phyloP scores from a whole-genome alignment of 2,888 invertebrate species.

The Drosophila phalerata region DNA sequence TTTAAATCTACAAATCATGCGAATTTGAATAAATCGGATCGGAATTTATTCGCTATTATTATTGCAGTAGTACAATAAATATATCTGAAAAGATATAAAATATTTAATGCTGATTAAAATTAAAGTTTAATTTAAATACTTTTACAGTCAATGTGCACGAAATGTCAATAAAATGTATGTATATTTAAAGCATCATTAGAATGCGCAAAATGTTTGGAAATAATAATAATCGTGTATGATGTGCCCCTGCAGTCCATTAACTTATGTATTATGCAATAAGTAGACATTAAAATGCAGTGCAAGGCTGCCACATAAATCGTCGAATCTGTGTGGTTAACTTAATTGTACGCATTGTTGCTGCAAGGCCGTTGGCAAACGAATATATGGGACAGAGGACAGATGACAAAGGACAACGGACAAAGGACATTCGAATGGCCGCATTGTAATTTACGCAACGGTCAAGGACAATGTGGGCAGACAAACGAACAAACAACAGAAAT shows the following conservation, averaged over 20 bases:
- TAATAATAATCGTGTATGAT: slow-evolving; percentile 36
- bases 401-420: slow-evolving; percentile 34
- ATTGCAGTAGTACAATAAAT: neutral
- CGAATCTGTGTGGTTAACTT: slow-evolving; percentile 54
- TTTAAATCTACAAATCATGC: too few relatives aligned
- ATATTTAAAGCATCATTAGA: slow-evolving; percentile 49
- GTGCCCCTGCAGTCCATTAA: slow-evolving; percentile 35
- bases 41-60: neutral
- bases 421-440: slow-evolving; percentile 52
- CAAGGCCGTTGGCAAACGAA: slow-evolving; percentile 29
- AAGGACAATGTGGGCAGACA: slow-evolving; percentile 50
- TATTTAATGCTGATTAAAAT: slow-evolving; percentile 7
- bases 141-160: slow-evolving; percentile 8
- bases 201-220: slow-evolving; percentile 55
- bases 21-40: neutral
- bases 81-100: neutral
- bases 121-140: slow-evolving; percentile 25
- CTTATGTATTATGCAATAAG: slow-evolving; percentile 54
- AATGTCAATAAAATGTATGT: slow-evolving; percentile 24
- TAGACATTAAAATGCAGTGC: slow-evolving; percentile 63
- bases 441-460: slow-evolving; percentile 60
- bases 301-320: slow-evolving; percentile 56
- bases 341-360: slow-evolving; percentile 60
- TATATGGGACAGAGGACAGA: slow-evolving; percentile 25
- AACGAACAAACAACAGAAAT: neutral